Conservation (phyloP, 1,140 invertebrate genomes). For the Doryteuthis pealeii region DNA sequence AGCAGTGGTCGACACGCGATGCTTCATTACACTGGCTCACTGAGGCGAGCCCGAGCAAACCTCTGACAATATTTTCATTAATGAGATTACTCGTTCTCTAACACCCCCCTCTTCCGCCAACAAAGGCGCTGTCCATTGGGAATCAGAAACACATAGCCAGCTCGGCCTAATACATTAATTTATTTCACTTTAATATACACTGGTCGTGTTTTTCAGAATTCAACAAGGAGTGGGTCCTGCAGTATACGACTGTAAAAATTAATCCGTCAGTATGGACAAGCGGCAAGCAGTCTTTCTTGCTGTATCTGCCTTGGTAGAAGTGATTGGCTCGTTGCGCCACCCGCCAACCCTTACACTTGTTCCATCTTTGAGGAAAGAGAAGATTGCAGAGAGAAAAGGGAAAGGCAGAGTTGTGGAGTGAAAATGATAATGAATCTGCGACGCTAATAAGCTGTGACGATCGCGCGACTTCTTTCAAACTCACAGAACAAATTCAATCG, state of each 20-base stretch:
- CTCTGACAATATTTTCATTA: constrained; percentile 8
- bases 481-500: too few species aligned
- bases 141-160: neutral
- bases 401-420: too few species aligned
- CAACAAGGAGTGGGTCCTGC: neutral
- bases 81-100: neutral
- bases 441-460: too few species aligned
- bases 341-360: too few species aligned
- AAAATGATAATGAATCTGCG: too few species aligned
- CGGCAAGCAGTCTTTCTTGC: too few species aligned
- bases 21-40: constrained; percentile 6
- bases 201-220: neutral
- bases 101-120: neutral
- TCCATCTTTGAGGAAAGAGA: too few species aligned
- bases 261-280: neutral
- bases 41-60: neutral
- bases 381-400: too few species aligned
- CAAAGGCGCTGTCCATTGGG: neutral
- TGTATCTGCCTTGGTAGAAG: too few species aligned
- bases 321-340: too few species aligned
- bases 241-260: constrained; percentile 2
- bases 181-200: constrained; percentile 8
- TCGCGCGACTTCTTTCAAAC: too few species aligned
- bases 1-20: neutral
- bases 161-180: constrained; percentile 6